Evolutionary conservation across 2,888 invertebrate species (phyloP).

Genomic region (Eupithecia subumbrata): DNA sequence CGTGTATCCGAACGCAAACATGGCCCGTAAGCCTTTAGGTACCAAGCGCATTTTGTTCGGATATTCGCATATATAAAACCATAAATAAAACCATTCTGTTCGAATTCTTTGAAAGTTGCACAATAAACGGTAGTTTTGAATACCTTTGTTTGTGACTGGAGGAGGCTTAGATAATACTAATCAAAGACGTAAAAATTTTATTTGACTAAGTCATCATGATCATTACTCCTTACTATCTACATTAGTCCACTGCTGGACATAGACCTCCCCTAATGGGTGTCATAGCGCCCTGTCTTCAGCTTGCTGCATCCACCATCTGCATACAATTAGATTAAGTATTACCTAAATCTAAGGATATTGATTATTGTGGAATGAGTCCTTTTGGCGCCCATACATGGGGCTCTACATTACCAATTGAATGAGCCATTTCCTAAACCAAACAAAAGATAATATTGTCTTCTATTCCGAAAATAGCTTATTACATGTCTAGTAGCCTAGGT

Average conservation of each 20-base stretch:
- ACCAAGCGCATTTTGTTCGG: slow-evolving; percentile 58
- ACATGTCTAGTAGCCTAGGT: slow-evolving; percentile 4
- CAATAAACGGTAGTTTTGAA: background rate
- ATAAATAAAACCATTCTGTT: slow-evolving; percentile 30
- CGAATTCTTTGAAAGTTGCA: background rate
- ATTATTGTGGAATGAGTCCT: background rate
- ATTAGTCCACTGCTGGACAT: too few species aligned
- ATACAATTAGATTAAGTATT: too few species aligned
- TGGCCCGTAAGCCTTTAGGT: slow-evolving; percentile 55
- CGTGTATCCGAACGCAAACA: slow-evolving; percentile 56
- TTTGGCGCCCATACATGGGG: background rate
- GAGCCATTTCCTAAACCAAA: background rate
- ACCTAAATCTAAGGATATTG: background rate
- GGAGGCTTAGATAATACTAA: background rate
- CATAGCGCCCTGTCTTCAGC: too few species aligned
- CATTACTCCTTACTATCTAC: too few species aligned
- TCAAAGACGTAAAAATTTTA: background rate
- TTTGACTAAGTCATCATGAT: background rate
- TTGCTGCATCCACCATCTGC: too few species aligned
- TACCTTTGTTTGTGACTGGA: background rate
- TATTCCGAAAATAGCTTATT: background rate
- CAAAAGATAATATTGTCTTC: background rate
- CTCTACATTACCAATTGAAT: background rate
- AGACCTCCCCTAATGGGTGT: too few species aligned
- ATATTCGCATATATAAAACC: slow-evolving; percentile 23